phyloP scores from a whole-genome alignment of 2,888 invertebrate genomes.

The Tetragonisca angustula region DNA sequence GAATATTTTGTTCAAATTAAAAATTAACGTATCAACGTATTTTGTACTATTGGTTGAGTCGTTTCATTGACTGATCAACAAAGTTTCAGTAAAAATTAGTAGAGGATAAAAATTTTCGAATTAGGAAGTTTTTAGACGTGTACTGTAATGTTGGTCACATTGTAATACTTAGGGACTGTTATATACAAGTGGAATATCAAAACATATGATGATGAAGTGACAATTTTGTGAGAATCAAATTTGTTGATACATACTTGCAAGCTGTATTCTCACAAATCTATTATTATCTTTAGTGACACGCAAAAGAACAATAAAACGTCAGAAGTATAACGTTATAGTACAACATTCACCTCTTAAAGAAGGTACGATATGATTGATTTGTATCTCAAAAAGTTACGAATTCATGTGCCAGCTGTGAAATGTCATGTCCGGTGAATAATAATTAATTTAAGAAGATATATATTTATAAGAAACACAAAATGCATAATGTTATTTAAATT shows the following conservation, averaged over 20 bases:
- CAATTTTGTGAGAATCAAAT: slow-evolving; percentile 66
- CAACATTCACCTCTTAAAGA: slow-evolving; percentile 24
- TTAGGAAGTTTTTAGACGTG: background rate
- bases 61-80: slow-evolving; percentile 13
- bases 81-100: background rate
- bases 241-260: slow-evolving; percentile 29
- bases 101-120: background rate
- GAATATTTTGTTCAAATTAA: background rate
- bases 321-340: slow-evolving; percentile 13
- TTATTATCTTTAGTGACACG: slow-evolving; percentile 32
- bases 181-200: slow-evolving; percentile 62
- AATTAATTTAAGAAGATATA: slow-evolving; percentile 15
- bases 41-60: background rate
- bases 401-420: slow-evolving; percentile 40
- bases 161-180: slow-evolving; percentile 26
- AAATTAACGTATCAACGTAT: background rate
- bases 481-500: background rate
- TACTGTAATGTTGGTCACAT: slow-evolving; percentile 20
- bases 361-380: slow-evolving; percentile 64
- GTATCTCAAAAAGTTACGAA: slow-evolving; percentile 36
- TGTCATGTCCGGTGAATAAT: slow-evolving; percentile 46
- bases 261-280: slow-evolving; percentile 26
- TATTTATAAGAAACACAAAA: background rate
- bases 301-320: slow-evolving; percentile 1
- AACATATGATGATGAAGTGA: slow-evolving; percentile 76